These are phyloP conservation scores for Acanthopleura granulata DNA, from an alignment of 2,888 invertebrate species.

Conservation along the genomic window DNA sequence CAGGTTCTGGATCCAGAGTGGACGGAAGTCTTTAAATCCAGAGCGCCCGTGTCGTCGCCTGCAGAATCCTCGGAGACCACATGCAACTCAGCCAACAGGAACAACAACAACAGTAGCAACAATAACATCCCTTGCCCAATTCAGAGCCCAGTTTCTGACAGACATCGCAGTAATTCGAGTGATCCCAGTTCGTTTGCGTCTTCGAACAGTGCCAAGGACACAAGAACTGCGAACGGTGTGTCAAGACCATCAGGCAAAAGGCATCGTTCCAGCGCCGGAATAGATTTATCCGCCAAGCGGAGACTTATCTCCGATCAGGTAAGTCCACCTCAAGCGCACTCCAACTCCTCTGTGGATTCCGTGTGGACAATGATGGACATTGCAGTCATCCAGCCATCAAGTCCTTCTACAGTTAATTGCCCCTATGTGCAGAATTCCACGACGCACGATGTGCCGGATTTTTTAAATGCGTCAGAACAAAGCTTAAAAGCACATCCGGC, in stretches of 20 bases:
- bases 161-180: not conserved
- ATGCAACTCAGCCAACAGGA: too few relatives aligned
- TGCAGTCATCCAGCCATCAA: not conserved
- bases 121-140: too few relatives aligned
- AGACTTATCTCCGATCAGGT: not conserved
- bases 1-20: not conserved
- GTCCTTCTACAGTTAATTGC: not conserved
- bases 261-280: not conserved
- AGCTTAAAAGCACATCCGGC: not conserved
- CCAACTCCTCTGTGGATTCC: not conserved
- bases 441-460: not conserved
- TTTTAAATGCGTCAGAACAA: not conserved
- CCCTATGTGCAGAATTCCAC: not conserved
- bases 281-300: not conserved
- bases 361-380: not conserved
- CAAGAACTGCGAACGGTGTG: not conserved
- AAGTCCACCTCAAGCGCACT: not conserved
- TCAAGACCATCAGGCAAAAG: too few relatives aligned
- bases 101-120: too few relatives aligned
- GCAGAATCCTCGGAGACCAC: not conserved
- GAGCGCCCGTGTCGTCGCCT: not conserved
- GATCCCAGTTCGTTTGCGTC: not conserved
- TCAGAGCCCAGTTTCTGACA: not conserved
- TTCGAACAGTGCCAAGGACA: not conserved
- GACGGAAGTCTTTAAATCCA: not conserved